Percentiles rank a stretch among this genome's conserved stretches.
phyloP scores from a whole-genome alignment of 2,797 vertebrate genomes.

The Pseudocheirus occidentalis region DNA sequence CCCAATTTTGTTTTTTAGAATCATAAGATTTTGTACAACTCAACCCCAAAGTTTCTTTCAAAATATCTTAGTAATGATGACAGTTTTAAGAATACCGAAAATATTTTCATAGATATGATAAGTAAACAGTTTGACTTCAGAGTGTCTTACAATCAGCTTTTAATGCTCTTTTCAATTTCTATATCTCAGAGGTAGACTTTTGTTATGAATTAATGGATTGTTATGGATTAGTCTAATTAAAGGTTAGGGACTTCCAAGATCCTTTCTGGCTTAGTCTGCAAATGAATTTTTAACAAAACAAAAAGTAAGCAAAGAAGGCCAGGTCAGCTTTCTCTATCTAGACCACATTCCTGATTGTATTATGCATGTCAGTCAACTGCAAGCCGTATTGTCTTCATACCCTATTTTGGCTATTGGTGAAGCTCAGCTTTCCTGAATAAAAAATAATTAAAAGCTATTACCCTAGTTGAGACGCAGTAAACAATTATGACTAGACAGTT shows the following conservation, averaged over 20 bases:
- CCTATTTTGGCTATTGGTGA: not conserved
- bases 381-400: not conserved
- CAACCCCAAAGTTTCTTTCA: not conserved
- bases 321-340: not conserved
- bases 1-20: not conserved
- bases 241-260: not conserved
- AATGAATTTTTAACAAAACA: not conserved
- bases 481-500: not conserved
- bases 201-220: not conserved
- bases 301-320: not conserved
- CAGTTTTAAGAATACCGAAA: not conserved
- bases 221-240: not conserved
- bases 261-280: not conserved
- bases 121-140: not conserved
- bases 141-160: not conserved
- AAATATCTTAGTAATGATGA: not conserved
- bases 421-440: not conserved
- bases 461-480: not conserved
- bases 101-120: not conserved
- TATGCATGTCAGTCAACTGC: not conserved
- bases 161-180: not conserved
- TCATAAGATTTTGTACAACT: not conserved
- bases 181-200: not conserved
- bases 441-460: not conserved
- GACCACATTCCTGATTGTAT: not conserved